Evolutionary conservation across 2,113 vertebrate species (phyloP).

Genomic region (Tragelaphus scriptus): DNA sequence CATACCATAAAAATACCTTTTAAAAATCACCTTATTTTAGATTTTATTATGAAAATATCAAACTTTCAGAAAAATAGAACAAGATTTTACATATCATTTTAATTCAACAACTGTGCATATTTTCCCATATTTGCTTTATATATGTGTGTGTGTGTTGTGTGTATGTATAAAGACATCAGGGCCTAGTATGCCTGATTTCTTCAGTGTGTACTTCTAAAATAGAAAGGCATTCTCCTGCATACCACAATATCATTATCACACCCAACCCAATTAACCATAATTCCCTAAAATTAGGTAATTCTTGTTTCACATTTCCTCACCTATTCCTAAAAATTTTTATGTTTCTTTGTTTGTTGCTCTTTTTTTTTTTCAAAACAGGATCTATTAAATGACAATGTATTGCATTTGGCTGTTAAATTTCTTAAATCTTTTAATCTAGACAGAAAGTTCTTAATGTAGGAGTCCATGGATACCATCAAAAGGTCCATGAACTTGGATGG

Average conservation of each 20-base stretch:
- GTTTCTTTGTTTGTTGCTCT: background rate
- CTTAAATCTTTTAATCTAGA: background rate
- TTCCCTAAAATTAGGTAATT: background rate
- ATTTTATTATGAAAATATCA: background rate
- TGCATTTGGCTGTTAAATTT: background rate
- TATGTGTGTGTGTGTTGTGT: background rate
- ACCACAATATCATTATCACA: background rate
- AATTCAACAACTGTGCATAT: background rate
- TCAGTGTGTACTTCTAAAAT: background rate
- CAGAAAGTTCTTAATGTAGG: background rate
- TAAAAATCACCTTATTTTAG: background rate
- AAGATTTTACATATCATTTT: background rate
- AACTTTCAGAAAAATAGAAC: background rate
- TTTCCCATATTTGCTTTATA: background rate
- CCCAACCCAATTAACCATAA: background rate
- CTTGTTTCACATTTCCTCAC: background rate
- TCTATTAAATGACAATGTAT: background rate
- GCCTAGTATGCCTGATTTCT: background rate
- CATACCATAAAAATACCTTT: background rate
- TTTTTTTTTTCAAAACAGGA: background rate
- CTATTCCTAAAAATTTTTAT: background rate
- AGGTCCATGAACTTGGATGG: background rate
- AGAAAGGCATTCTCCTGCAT: background rate
- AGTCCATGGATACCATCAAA: background rate
- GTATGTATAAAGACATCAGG: background rate